Conservation (phyloP, 2,888 invertebrate species). For the Epistrophella euchroma region DNA sequence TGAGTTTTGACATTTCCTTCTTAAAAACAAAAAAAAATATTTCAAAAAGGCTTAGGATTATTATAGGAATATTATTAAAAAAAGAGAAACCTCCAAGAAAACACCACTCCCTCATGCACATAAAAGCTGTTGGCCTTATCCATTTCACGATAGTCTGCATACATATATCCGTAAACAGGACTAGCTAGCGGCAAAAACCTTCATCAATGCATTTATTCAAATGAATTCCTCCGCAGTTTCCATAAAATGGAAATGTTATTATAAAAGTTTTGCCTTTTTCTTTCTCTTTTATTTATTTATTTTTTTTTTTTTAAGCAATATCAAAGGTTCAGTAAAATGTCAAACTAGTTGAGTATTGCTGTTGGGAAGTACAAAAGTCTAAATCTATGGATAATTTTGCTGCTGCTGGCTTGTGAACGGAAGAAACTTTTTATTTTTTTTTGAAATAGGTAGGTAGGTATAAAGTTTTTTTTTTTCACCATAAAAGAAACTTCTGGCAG, state of each 20-base stretch:
- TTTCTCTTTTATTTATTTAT: conserved; percentile 64
- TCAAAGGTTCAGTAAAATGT: conserved; percentile 73
- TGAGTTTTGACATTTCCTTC: background rate
- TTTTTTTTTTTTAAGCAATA: conserved; percentile 53
- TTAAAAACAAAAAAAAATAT: background rate
- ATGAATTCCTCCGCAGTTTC: conserved; percentile 51
- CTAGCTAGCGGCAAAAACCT: conserved; percentile 53
- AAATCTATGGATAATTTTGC: conserved; percentile 74
- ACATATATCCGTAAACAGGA: conserved; percentile 10
- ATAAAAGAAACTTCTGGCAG: conserved; percentile 63
- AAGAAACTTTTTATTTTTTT: conserved; percentile 66
- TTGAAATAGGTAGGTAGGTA: conserved; percentile 40
- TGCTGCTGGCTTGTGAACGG: conserved; percentile 65
- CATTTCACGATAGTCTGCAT: conserved; percentile 15
- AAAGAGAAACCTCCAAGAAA: conserved; percentile 5
- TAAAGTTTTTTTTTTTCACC: conserved; percentile 52
- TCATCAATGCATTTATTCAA: conserved; percentile 73
- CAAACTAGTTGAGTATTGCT: conserved; percentile 75
- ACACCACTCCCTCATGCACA: conserved; percentile 2
- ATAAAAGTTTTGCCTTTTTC: conserved; percentile 69
- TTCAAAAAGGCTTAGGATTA: background rate
- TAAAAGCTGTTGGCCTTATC: conserved; percentile 11
- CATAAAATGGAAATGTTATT: conserved; percentile 73
- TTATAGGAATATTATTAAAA: background rate
- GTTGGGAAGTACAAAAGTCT: conserved; percentile 73